Evolutionary conservation across 2,113 vertebrate species (phyloP).

Genomic region (Anarhynchus alexandrinus): DNA sequence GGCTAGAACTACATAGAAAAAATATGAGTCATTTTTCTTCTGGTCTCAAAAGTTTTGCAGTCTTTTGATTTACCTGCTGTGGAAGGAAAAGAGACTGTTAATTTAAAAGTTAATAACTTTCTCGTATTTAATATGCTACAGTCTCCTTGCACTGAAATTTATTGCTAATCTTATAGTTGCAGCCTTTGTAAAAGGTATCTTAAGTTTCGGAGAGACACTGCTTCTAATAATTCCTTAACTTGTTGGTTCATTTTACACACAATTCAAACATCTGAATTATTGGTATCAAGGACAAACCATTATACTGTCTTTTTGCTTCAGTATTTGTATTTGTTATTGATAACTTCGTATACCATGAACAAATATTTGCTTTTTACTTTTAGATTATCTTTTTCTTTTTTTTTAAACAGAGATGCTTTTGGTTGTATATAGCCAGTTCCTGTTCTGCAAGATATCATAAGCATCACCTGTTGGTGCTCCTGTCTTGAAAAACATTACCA

Average conservation of each 20-base stretch:
- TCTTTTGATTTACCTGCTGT: neutral
- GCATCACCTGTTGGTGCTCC: neutral
- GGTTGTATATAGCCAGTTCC: neutral
- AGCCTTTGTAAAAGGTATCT: neutral
- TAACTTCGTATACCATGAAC: neutral
- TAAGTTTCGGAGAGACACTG: neutral
- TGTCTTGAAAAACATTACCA: neutral
- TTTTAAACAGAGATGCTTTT: neutral
- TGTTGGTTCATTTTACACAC: neutral
- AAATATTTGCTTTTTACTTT: neutral
- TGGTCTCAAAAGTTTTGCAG: neutral
- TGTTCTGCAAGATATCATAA: neutral
- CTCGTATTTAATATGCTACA: neutral
- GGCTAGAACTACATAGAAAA: neutral
- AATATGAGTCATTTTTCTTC: neutral
- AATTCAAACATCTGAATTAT: neutral
- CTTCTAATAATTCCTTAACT: neutral
- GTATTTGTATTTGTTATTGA: neutral
- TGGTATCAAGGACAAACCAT: neutral
- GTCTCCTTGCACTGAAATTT: neutral
- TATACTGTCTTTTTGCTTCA: neutral
- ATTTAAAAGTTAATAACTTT: neutral
- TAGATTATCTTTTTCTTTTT: neutral
- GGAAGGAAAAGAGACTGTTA: neutral
- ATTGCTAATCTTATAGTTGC: neutral